phyloP scores from a whole-genome alignment of 2,797 vertebrate species.

The Chaetophractus vellerosus region DNA sequence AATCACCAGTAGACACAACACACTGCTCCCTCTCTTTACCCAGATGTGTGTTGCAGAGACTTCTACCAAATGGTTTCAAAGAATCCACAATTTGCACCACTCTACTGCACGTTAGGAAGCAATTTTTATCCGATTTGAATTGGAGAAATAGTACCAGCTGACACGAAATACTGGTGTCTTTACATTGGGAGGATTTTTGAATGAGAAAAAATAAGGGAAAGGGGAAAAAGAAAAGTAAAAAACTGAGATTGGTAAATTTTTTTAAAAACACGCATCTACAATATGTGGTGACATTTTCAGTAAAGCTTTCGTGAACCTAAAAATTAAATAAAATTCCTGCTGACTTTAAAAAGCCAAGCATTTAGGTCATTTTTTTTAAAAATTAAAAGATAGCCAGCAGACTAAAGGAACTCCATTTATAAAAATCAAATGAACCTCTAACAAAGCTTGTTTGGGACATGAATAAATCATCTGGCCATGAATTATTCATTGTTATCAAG shows the following conservation, averaged over 20 bases:
- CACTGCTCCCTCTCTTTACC: neutral
- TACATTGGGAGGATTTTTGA: neutral
- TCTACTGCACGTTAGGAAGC: neutral
- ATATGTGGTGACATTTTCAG: constrained; percentile 49
- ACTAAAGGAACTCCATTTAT: constrained; percentile 83
- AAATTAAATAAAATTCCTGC: constrained; percentile 67
- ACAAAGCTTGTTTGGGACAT: constrained; percentile 83
- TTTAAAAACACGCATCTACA: neutral
- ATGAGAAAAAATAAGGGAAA: neutral
- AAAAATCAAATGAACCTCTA: constrained; percentile 84
- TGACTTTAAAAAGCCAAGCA: constrained; percentile 76
- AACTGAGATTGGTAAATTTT: neutral
- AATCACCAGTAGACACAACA: neutral
- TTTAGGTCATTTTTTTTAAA: constrained; percentile 55
- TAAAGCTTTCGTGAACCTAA: constrained; percentile 46
- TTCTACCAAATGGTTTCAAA: neutral
- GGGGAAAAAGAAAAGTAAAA: neutral
- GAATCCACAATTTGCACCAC: neutral
- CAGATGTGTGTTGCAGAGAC: neutral
- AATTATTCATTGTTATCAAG: constrained; percentile 81
- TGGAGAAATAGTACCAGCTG: neutral
- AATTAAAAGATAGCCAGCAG: constrained; percentile 65
- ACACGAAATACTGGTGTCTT: neutral
- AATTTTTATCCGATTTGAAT: constrained; percentile 61
- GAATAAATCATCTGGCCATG: constrained; percentile 82